Base-by-base conservation (phyloP, 2,113 vertebrate genomes). In the Thymallus thymallus region DNA sequence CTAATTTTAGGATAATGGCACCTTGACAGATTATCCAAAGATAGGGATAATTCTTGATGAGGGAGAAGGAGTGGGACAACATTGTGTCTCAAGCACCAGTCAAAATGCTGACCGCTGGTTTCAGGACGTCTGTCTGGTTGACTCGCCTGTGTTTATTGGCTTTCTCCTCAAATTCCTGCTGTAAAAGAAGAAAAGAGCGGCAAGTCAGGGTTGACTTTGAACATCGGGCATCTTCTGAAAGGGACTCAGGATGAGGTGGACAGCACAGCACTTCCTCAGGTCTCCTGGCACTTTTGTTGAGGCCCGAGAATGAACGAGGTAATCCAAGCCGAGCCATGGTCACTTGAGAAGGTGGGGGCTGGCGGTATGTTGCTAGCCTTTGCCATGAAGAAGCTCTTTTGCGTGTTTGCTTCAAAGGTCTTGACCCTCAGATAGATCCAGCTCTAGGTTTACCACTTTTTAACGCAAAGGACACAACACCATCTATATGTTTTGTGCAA, bases 361-460 rank as follows among this genome's bases (percentile, higher is more conserved):
- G 71, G 32, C 79, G 73, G 79, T 82, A 35, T 68, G 71, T 22
- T 55, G 29, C 68, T 84, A 69, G 84, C 87, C 85, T 84, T 94
- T 94, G 92, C 92, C 93, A 91, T 91, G 92, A 93, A 92, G 80
- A 45, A 14, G 2, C 41, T 73, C 68, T 13, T 60, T 60, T 63
- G 63, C 13, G 22, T 66, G 30, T 41, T 66, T 35, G 18, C 30
- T 32, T 35, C 16, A 30, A 41, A n/a, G 30, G 26, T 30, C 29
- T 66, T 66, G 18, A 66, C 16, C 64, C 30, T 32, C 56, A 60
- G 18, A 22, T 22, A 22, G 56, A n/a, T 9, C 22, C 5, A 6
- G n/a, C 6, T 60, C 23, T 60, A 22, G 56, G n/a, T 60, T 22
- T n/a, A 60, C 18, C 56, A 41, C 56, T 7, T 22, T 22, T 60